Base-by-base conservation (phyloP, 2,888 invertebrate species). In the Scrobipalpa costella region DNA sequence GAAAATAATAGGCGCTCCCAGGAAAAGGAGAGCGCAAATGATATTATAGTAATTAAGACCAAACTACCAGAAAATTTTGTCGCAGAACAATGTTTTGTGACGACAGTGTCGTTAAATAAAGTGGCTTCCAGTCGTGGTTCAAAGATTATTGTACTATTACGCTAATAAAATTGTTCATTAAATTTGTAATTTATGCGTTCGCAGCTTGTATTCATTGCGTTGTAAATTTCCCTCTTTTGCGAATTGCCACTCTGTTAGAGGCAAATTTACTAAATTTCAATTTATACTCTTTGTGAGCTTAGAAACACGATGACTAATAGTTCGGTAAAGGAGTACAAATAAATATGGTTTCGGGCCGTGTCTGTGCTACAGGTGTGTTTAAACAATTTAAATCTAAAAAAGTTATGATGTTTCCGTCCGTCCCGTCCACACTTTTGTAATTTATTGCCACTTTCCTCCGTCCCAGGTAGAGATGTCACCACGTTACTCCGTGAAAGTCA, bases 21-120 rank as follows among this genome's bases (percentile, higher is more conserved):
- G 63, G 68, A 63, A 76, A 76, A 77, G 73, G 73, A 75, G 71
- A 78, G 74, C 75, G 74, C 71, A 71, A 81, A 81, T 79, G 73
- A 80, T 81, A 83, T 82, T 81, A 81, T 78, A 81, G 81, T 81
- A 86, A 85, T 87, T 85, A 85, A 83, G 77, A 76, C 71, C 73
- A 81, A 83, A 80, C 77, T 79, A 82, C 77, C 80, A 81, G 78
- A 79, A 83, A 86, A 87, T 85, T 76, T 83, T 75, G 79, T 77
- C 78, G 69, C 73, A 66, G 70, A 76, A 81, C 80, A 80, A 81
- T 84, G 81, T 83, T 81, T 79, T 75, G 74, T 72, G 73, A 69
- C 70, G 68, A 77, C 74, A 77, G 74, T 73, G 76, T 70, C 78
- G 71, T 81, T 79, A 79, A 77, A 73, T 76, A 77, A 77, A 78